Conservation (phyloP, 2,113 vertebrate species). For the Lepisosteus osseus region DNA sequence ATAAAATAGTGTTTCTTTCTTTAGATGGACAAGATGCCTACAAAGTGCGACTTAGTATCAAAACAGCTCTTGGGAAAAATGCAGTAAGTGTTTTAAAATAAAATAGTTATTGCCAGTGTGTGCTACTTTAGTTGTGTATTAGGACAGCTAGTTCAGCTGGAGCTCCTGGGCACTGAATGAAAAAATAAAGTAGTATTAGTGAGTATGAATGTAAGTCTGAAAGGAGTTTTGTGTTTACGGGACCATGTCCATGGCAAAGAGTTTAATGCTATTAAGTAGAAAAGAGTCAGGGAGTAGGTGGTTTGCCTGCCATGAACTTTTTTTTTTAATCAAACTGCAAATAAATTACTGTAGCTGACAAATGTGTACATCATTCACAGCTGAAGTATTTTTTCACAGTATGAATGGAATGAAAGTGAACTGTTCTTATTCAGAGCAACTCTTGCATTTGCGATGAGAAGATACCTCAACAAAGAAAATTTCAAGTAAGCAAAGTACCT, state of each 20-base stretch:
- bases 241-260: too few species aligned
- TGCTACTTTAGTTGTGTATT: too few species aligned
- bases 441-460: conserved; percentile 86
- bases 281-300: too few species aligned
- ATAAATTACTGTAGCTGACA: background rate
- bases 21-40: conserved; percentile 73
- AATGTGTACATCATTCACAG: background rate
- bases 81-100: conserved; percentile 72
- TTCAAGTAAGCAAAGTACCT: conserved; percentile 70
- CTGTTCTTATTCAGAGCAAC: conserved; percentile 85
- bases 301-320: background rate
- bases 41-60: conserved; percentile 89
- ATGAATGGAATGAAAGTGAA: conserved; percentile 82
- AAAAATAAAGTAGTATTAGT: too few species aligned
- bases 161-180: too few species aligned
- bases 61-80: conserved; percentile 76
- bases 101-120: background rate
- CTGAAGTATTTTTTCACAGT: conserved; percentile 65
- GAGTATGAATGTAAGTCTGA: too few species aligned
- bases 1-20: conserved; percentile 36
- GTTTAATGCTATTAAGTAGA: too few species aligned
- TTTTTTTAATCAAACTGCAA: background rate
- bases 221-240: too few species aligned
- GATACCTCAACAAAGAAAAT: conserved; percentile 38
- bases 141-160: too few species aligned